Base-by-base conservation (phyloP, 2,113 vertebrate genomes). In the Lepidothrix coronata region DNA sequence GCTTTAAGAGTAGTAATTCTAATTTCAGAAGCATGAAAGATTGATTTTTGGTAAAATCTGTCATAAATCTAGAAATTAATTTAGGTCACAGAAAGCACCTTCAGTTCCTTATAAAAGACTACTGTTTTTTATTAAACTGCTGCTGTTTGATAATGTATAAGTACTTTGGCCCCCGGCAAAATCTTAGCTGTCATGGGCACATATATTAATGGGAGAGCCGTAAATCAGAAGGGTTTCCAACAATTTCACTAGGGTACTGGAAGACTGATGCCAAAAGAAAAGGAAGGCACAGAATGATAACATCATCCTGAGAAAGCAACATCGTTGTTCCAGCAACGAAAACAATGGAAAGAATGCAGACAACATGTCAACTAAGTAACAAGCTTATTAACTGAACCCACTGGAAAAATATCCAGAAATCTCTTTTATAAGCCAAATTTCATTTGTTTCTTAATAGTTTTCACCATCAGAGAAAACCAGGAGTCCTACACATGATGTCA, bases 51-150 rank as follows among this genome's bases (percentile, higher is more conserved):
- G 44, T 62, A 71, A 91, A 82, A 93, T 84, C 46, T 49, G 17
- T 52, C 54, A 63, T 85, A 89, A 95, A 75, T 59, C n/a, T 51
- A 84, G 51, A 90, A 80, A 91, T 61, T 84, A 90, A 96, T 83
- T 71, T 63, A 88, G 54, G 51, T 62, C 63, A 74, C 30, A 90
- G 57, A 82, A 28, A 94, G 65, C 28, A 90, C 14, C 46, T 83
- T 41, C 43, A 86, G 27, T 30, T 94, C 48, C 22, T 84, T 67
- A 62, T 37, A 70, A 71, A 88, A 41, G 39, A 84, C 63, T 76
- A 52, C 22, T 66, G n/a, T 31, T 92, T 95, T 83, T 94, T 57
- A 96, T 78, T 88, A 67, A 93, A 86, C 41, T 81, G 68, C 59
- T 91, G 66, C 74, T 76, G 11, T 76, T 86, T 81, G 35, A 94